phyloP scores from a whole-genome alignment of 2,113 vertebrate species.

The Odontophorus gujanensis region DNA sequence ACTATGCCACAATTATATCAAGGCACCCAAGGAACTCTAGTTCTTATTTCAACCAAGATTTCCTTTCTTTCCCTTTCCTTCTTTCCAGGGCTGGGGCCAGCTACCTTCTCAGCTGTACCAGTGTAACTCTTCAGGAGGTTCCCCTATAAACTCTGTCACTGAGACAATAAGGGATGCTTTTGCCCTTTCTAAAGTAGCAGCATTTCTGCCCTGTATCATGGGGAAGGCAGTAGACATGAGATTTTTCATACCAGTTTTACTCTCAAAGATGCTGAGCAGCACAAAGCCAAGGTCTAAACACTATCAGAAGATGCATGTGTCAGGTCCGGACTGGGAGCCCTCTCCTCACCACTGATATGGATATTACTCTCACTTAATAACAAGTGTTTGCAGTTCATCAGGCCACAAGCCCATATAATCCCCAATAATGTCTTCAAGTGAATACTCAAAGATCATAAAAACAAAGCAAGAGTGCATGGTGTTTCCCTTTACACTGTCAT shows the following conservation, averaged over 20 bases:
- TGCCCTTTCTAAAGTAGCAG: background rate
- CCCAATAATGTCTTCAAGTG: background rate
- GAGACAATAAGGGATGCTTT: background rate
- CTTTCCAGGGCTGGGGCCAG: background rate
- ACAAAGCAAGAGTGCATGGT: background rate
- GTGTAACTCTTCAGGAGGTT: background rate
- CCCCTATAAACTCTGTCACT: background rate
- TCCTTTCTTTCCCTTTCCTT: background rate
- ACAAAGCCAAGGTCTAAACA: background rate
- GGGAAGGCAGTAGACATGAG: background rate
- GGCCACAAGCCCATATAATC: background rate
- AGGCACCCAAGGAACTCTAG: background rate
- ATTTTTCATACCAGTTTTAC: background rate
- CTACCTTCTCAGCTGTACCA: background rate
- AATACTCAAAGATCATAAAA: background rate
- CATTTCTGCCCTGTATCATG: background rate
- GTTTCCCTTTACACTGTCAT: background rate
- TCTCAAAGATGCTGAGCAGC: background rate
- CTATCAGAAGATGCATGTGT: background rate
- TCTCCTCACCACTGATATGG: background rate
- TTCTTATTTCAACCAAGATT: background rate
- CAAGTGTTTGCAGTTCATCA: background rate
- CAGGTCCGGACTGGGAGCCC: background rate
- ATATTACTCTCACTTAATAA: background rate
- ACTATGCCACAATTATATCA: background rate